phyloP scores from a whole-genome alignment of 2,888 invertebrate genomes.

The Andrena haemorrhoa region DNA sequence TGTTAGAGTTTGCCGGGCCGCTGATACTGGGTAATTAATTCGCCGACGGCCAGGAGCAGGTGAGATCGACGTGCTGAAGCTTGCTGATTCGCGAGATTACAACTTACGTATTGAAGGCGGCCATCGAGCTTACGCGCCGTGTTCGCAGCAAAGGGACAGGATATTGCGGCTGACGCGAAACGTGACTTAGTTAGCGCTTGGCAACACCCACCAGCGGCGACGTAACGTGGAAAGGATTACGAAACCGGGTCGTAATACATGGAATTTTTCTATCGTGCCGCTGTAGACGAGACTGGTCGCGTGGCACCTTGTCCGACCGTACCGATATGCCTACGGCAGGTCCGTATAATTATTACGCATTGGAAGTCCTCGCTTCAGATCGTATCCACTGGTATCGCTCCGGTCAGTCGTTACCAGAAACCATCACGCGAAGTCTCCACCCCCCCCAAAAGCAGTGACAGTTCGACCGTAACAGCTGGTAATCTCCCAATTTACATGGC shows the following conservation, averaged over 20 bases:
- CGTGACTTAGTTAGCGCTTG: constrained; percentile 65
- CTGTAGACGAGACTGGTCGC: neutral
- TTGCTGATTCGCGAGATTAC: constrained; percentile 63
- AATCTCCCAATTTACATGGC: constrained; percentile 34
- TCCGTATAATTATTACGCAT: neutral
- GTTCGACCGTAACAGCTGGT: constrained; percentile 6
- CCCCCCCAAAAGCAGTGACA: neutral
- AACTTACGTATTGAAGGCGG: constrained; percentile 52
- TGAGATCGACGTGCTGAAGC: constrained; percentile 44
- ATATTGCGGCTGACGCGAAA: constrained; percentile 56
- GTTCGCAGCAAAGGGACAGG: constrained; percentile 43
- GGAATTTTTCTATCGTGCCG: neutral
- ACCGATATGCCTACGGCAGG: neutral
- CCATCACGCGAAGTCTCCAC: neutral
- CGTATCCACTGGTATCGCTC: neutral
- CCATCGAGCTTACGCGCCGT: constrained; percentile 29
- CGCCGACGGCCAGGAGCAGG: constrained; percentile 56
- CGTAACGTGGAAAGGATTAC: constrained; percentile 20
- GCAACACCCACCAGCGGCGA: constrained; percentile 38
- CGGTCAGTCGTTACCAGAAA: neutral
- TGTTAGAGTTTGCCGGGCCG: constrained; percentile 52
- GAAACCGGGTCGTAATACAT: neutral
- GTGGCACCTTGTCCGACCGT: neutral
- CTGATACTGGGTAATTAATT: constrained; percentile 66
- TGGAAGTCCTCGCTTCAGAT: neutral